phyloP scores from a whole-genome alignment of 2,888 invertebrate species.

The Tetheella fluctuosa region DNA sequence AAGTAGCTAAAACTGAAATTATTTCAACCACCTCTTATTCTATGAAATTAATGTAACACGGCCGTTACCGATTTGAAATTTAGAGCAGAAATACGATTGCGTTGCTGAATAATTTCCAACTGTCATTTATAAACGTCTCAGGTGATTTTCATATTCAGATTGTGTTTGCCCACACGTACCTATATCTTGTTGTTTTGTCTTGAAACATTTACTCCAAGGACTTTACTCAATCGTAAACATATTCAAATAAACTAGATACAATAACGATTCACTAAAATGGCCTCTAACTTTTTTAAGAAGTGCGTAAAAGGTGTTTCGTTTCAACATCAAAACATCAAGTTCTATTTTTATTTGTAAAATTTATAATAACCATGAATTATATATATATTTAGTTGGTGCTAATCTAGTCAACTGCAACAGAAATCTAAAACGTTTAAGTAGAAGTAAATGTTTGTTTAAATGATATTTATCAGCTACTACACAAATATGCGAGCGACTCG shows the following conservation, averaged over 20 bases:
- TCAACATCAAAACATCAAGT: not conserved
- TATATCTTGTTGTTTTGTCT: slow-evolving; percentile 26
- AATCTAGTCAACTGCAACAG: not conserved
- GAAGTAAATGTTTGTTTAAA: not conserved
- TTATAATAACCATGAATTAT: not conserved
- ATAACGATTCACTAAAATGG: not conserved
- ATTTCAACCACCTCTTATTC: slow-evolving; percentile 35
- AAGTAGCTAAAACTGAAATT: slow-evolving; percentile 26
- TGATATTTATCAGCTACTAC: not conserved
- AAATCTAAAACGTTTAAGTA: not conserved
- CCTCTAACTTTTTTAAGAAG: not conserved
- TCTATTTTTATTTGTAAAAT: too few relatives aligned
- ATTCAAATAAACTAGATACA: slow-evolving; percentile 5
- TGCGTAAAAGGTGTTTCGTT: not conserved
- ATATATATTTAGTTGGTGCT: too few relatives aligned
- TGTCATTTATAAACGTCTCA: slow-evolving; percentile 64
- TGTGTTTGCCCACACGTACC: slow-evolving; percentile 43
- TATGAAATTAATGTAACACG: slow-evolving; percentile 69
- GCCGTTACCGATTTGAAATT: slow-evolving; percentile 72
- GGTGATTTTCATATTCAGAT: slow-evolving; percentile 69
- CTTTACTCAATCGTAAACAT: slow-evolving; percentile 25
- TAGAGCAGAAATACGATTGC: slow-evolving; percentile 67
- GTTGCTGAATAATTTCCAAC: slow-evolving; percentile 59
- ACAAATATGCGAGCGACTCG: slow-evolving; percentile 29
- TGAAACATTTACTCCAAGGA: slow-evolving; percentile 30